Evolutionary conservation across 2,113 vertebrate genomes (phyloP).

Genomic region (Pterophyllum scalare): DNA sequence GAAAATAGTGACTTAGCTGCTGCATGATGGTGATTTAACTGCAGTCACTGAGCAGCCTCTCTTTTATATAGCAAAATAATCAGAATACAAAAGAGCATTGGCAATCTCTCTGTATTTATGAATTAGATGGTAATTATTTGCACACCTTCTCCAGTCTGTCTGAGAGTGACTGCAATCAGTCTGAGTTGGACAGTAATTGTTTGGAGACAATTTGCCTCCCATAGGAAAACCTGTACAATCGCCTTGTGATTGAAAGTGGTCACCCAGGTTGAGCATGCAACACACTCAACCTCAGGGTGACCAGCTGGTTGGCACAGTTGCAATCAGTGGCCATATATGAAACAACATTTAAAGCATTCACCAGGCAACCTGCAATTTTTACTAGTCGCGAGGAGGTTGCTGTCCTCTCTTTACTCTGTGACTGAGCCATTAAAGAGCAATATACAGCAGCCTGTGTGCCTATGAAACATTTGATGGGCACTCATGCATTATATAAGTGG

Average conservation of each 20-base stretch:
- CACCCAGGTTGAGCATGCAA: neutral
- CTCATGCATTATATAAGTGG: neutral
- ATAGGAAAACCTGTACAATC: neutral
- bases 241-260: neutral
- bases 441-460: neutral
- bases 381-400: neutral
- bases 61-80: neutral
- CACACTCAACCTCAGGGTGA: neutral
- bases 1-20: neutral
- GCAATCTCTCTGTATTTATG: neutral
- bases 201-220: neutral
- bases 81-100: neutral
- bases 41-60: neutral
- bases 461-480: neutral
- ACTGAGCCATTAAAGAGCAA: too few relatives aligned
- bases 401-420: neutral
- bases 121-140: neutral
- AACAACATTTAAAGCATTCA: neutral
- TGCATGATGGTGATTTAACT: neutral
- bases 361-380: neutral
- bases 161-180: neutral
- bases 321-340: neutral
- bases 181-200: neutral
- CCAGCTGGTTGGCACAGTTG: neutral
- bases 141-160: neutral